phyloP scores from a whole-genome alignment of 2,888 invertebrate genomes.

The Odontocolon sp. region DNA sequence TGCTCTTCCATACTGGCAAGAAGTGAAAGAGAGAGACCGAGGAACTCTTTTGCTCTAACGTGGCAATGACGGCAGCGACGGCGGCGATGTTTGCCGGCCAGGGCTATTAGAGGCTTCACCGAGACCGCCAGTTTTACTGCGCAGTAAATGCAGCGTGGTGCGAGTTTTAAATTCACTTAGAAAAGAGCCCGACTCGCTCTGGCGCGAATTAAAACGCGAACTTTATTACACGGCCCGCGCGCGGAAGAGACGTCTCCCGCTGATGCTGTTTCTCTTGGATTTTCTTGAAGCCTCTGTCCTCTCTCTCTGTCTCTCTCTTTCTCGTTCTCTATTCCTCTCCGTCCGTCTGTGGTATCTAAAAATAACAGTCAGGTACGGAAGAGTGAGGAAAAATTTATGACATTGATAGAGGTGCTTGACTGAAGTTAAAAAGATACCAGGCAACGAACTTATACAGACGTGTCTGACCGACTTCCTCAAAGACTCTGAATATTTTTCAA shows the following conservation, averaged over 20 bases:
- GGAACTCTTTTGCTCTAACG: conserved; percentile 51
- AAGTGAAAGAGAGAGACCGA: conserved; percentile 8
- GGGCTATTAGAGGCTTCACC: conserved; percentile 72
- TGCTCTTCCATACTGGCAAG: neutral
- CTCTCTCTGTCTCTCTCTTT: too few species aligned
- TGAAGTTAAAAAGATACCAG: neutral
- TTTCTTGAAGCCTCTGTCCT: too few species aligned
- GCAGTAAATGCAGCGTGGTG: conserved; percentile 75
- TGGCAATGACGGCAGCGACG: conserved; percentile 13
- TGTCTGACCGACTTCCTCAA: conserved; percentile 21
- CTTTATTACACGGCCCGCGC: conserved; percentile 66
- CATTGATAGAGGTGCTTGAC: neutral
- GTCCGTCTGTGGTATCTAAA: too few species aligned
- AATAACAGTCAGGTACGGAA: too few species aligned
- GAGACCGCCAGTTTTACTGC: conserved; percentile 73
- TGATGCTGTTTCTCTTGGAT: conserved; percentile 34
- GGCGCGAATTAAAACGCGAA: conserved; percentile 73
- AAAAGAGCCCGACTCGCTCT: conserved; percentile 61
- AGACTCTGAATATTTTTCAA: neutral
- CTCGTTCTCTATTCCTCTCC: too few species aligned
- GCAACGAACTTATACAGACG: conserved; percentile 23
- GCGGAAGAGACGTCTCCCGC: too few species aligned
- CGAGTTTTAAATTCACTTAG: conserved; percentile 78
- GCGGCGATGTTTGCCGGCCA: conserved; percentile 60
- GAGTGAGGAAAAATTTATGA: too few species aligned